Evolutionary conservation across 1,140 invertebrate genomes (phyloP), one percentile per base, ranked within the genome.

Genomic region (Cydia fagiglandana): DNA sequence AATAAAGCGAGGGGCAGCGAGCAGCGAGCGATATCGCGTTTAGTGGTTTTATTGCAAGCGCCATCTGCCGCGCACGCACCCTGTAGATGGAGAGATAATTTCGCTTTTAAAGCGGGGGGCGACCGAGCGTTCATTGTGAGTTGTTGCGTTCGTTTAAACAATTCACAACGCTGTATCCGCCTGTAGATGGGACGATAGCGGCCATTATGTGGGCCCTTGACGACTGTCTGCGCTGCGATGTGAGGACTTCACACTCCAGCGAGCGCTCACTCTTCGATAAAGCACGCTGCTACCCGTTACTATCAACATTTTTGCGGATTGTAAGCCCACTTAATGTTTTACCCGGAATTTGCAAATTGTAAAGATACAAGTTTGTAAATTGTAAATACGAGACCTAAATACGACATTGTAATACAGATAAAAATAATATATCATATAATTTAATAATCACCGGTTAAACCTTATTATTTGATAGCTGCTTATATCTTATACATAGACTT

Each of bases 21-120:
- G 80, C 83, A 84, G 28, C 34, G 56, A 81, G 86, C 88, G 89
- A 91, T 91, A 91, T 90, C 88, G 86, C 91, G 88, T 92, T 93
- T 91, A 91, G 91, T 91, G 91, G 91, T 93, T 93, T 91, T 91
- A 91, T 93, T 91, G 89, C 89, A 89, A 91, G 90, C 88, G 88
- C 91, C 90, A 93, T 93, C 91, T 93, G 91, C 88, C 88, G 88
- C 85, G 81, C 80, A 82, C 80, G 81, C 80, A 80, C 84, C 82
- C 85, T 78, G 76, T 82, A 87, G 88, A 91, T 93, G 86, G 86
- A 86, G 86, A 91, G 91, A 93, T 93, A 93, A 93, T 91, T 90
- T 88, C 85, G 86, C 85, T 88, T 90, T 90, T 85, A 86, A 83
- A 86, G 79, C 76, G 81, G 79, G 86, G 89, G 86, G 83, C 77